Evolutionary conservation across 2,888 invertebrate species (phyloP).

Genomic region (Oasisia sp.): DNA sequence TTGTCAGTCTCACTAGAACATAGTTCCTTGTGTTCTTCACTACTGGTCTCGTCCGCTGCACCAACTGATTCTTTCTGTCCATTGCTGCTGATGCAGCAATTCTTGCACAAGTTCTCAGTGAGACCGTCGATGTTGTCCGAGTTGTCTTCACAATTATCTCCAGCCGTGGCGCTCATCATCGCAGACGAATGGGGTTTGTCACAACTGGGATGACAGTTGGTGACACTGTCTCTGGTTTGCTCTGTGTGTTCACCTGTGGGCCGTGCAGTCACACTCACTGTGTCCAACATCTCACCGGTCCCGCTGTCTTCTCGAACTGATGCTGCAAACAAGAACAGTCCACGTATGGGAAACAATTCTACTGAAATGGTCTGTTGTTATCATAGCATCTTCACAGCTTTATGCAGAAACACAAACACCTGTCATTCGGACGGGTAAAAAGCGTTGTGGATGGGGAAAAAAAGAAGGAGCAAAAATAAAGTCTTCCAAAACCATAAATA

Average conservation of each 20-base stretch:
- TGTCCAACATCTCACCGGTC: not conserved
- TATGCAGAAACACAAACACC: too few species aligned
- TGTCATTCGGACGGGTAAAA: too few species aligned
- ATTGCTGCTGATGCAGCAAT: not conserved
- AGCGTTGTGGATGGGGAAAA: too few species aligned
- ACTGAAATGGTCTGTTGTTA: not conserved
- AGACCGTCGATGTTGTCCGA: not conserved
- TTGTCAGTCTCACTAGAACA: too few species aligned
- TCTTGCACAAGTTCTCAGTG: not conserved
- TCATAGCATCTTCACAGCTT: too few species aligned
- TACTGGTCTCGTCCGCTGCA: not conserved
- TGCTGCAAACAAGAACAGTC: not conserved
- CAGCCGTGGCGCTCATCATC: not conserved
- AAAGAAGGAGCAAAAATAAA: too few species aligned
- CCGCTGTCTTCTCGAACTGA: not conserved
- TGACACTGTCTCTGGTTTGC: not conserved
- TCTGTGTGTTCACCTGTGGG: not conserved
- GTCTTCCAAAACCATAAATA: too few species aligned
- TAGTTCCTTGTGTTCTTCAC: too few species aligned
- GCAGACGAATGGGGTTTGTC: too few species aligned
- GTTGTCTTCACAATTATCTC: not conserved
- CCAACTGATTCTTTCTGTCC: not conserved
- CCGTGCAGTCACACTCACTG: not conserved
- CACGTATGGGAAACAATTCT: not conserved
- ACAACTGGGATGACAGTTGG: not conserved